Evolutionary conservation across 2,797 vertebrate genomes (phyloP), one percentile per base, ranked within the genome.

Genomic region (Nyctibius grandis): DNA sequence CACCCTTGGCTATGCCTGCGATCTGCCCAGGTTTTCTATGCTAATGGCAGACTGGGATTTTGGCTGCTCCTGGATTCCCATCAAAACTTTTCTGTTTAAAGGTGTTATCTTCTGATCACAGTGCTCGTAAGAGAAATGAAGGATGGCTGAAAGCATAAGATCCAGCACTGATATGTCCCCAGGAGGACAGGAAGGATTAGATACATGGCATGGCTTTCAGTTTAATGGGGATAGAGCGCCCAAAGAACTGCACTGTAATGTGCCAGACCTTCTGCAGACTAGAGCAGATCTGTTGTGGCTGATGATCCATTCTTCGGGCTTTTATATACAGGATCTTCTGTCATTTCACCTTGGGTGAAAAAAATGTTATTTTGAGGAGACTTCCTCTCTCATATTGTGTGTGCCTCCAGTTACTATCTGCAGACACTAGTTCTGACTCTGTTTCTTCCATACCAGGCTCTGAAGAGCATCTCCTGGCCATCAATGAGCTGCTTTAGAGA

Each of bases 81-180:
- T 29, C 40, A 3, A 16, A 65, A 8, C 2, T 4, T 13, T 34
- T 33, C 22, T 8, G 0, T 3, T 1, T 13, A 10, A 44, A n/a
- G 10, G 8, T 47, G 3, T 19, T 9, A 2, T 16, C 45, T 21
- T 47, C 33, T 16, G 38, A 34, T 47, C 26, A 12, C 9, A 9
- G 29, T 33, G 38, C 54, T 63, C 17, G 0, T 2, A 4, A 53
- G 29, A 48, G 50, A 47, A 28, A 19, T 1, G 40, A n/a, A 21
- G 33, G n/a, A 17, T 26, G 53, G 48, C 11, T 74, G 25, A 51
- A 51, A 77, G 38, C 13, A 3, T 1, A 16, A 72, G 56, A 26
- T 18, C 9, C 42, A 26, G 85, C 0, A n/a, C 15, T 60, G 64
- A 2, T 9, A 17, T 5, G 40, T 53, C 26, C 38, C 47, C 29